phyloP scores from a whole-genome alignment of 1,140 invertebrate species.

The Chrysopa pallens region DNA sequence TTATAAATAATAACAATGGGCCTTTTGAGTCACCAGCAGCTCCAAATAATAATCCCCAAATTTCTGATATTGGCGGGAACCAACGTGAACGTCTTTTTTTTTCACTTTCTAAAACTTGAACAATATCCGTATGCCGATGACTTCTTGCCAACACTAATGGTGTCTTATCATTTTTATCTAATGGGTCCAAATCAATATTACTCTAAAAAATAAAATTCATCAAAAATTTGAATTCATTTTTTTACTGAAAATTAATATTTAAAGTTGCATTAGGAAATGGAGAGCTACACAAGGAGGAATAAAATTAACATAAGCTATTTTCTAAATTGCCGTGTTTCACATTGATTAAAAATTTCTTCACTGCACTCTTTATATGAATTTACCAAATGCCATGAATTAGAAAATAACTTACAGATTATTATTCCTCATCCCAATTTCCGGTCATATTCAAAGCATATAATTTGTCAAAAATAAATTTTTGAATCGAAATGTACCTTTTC shows the following conservation, averaged over 20 bases:
- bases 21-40: conserved; percentile 78
- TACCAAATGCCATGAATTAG: too few species aligned
- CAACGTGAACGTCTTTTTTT: conserved; percentile 56
- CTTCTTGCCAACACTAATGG: conserved; percentile 74
- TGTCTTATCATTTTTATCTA: conserved; percentile 83
- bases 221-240: conserved; percentile 1
- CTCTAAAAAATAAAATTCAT: conserved; percentile 31
- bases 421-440: too few species aligned
- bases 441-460: background rate
- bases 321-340: too few species aligned
- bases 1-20: conserved; percentile 66
- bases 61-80: conserved; percentile 69
- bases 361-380: too few species aligned
- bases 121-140: conserved; percentile 67
- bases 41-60: conserved; percentile 80
- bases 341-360: too few species aligned
- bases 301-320: too few species aligned
- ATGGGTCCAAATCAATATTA: conserved; percentile 64
- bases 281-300: too few species aligned
- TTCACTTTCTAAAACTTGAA: conserved; percentile 60
- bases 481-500: conserved; percentile 48
- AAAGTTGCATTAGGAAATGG: too few species aligned
- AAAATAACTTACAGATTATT: too few species aligned
- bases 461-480: conserved; percentile 3
- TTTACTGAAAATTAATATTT: conserved; percentile 1